phyloP scores from a whole-genome alignment of 2,888 invertebrate genomes.

The Andrena minutula region DNA sequence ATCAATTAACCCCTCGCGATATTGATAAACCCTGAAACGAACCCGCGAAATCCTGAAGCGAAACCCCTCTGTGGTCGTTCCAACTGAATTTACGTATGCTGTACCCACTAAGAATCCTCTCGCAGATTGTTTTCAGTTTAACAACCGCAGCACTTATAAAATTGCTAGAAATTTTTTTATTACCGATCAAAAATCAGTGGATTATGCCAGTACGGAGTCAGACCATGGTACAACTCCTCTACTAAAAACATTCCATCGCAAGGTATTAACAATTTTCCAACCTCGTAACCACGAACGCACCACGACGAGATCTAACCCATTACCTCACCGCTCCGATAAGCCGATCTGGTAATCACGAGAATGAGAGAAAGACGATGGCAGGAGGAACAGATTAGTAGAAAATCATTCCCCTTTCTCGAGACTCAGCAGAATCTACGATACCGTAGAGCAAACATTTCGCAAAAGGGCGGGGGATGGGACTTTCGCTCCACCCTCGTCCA shows the following conservation, averaged over 20 bases:
- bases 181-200: too few species aligned
- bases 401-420: constrained; percentile 67
- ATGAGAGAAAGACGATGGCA: constrained; percentile 10
- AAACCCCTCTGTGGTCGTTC: constrained; percentile 33
- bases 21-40: constrained; percentile 69
- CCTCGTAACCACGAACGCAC: neutral
- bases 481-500: constrained; percentile 53
- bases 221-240: neutral
- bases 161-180: too few species aligned
- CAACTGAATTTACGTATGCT: constrained; percentile 29
- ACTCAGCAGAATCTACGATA: constrained; percentile 72
- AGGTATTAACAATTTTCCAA: too few species aligned
- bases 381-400: constrained; percentile 66
- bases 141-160: too few species aligned
- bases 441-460: constrained; percentile 68
- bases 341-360: constrained; percentile 37
- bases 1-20: constrained; percentile 77
- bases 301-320: constrained; percentile 16
- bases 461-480: constrained; percentile 37
- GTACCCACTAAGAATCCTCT: constrained; percentile 37
- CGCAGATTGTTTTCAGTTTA: neutral
- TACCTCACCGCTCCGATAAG: constrained; percentile 32
- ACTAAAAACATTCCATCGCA: neutral
- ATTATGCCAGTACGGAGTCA: too few species aligned
- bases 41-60: constrained; percentile 44